phyloP scores from a whole-genome alignment of 2,113 vertebrate species.

The Plotosus lineatus region DNA sequence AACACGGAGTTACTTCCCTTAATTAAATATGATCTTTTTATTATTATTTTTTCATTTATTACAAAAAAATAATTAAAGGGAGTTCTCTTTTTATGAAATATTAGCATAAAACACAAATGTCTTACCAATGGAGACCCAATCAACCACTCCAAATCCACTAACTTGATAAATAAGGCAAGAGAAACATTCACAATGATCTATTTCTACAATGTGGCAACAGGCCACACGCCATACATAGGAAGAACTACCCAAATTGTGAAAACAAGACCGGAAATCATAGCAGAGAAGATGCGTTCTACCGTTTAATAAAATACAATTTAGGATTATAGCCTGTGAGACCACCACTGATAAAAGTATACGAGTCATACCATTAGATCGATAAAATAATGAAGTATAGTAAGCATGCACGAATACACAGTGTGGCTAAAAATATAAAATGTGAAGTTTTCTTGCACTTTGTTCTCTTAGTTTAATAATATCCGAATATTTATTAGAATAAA shows the following conservation, averaged over 20 bases:
- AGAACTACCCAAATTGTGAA: slow-evolving; percentile 69
- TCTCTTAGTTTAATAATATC: not conserved
- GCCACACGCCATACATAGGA: slow-evolving; percentile 68
- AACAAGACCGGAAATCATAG: slow-evolving; percentile 76
- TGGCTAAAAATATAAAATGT: not conserved
- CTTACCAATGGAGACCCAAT: slow-evolving; percentile 36
- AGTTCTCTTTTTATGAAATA: not conserved
- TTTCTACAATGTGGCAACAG: slow-evolving; percentile 67
- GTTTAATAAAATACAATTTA: slow-evolving; percentile 13
- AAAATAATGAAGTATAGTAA: not conserved
- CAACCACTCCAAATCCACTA: slow-evolving; percentile 1
- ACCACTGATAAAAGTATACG: not conserved
- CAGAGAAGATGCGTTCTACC: slow-evolving; percentile 49
- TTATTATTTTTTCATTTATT: too few species aligned
- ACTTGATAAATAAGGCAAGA: slow-evolving; percentile 10
- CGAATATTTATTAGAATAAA: not conserved
- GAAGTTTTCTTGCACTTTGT: not conserved
- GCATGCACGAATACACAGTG: too few species aligned
- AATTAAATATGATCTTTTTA: slow-evolving; percentile 7
- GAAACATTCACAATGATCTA: slow-evolving; percentile 47
- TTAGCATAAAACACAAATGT: slow-evolving; percentile 16
- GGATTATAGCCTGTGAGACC: not conserved
- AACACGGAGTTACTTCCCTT: slow-evolving; percentile 45
- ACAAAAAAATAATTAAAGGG: not conserved
- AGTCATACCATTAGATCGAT: not conserved